These are phyloP conservation scores for Drosophila diplacantha DNA, from an alignment of 2,888 invertebrate genomes.

Conservation along the genomic window DNA sequence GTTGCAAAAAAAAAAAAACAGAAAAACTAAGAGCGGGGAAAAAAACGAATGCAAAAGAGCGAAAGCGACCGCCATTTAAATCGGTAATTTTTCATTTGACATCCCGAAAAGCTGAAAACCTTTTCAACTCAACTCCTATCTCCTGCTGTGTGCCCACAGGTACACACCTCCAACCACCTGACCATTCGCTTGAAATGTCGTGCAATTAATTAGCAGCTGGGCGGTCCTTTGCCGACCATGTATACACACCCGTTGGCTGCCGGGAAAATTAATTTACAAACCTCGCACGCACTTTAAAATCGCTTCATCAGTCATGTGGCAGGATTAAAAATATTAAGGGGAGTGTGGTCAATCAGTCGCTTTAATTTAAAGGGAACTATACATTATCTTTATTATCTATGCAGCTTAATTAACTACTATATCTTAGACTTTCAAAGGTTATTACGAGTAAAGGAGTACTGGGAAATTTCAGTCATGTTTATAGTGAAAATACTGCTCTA, in stretches of 20 bases:
- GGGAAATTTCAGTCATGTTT: background rate
- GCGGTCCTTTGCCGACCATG: background rate
- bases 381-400: background rate
- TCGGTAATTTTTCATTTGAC: conserved; percentile 58
- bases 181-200: conserved; percentile 53
- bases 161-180: conserved; percentile 20
- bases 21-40: too few species aligned
- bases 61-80: conserved; percentile 53
- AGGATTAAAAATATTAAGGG: background rate
- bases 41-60: conserved; percentile 18
- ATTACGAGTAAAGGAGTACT: background rate
- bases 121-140: conserved; percentile 18
- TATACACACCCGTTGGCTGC: background rate
- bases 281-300: conserved; percentile 38
- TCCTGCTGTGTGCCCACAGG: conserved; percentile 24
- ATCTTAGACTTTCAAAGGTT: background rate
- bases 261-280: conserved; percentile 43
- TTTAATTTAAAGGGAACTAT: background rate
- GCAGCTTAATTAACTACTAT: background rate
- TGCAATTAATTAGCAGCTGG: conserved; percentile 56
- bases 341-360: background rate
- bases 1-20: conserved; percentile 12
- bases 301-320: conserved; percentile 29
- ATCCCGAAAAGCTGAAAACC: conserved; percentile 41
- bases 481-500: too few species aligned